These are phyloP conservation scores for Orientallactaga bullata DNA, from an alignment of 2,113 vertebrate species.

Conservation along the genomic window DNA sequence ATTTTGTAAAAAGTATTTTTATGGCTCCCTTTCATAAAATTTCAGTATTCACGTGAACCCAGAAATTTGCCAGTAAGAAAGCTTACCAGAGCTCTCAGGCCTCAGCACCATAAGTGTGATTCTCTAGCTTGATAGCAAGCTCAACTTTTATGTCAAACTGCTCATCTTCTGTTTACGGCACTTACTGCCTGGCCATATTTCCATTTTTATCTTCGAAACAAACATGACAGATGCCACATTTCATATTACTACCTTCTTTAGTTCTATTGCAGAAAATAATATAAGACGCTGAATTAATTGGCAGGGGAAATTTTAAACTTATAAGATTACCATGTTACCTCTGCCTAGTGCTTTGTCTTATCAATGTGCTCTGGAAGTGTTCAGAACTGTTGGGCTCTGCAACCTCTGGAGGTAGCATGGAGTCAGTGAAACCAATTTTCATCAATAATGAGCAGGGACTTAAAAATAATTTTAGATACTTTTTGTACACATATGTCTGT, in stretches of 20 bases:
- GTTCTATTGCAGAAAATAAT: constrained; percentile 43
- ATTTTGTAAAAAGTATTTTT: background rate
- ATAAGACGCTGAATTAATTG: constrained; percentile 32
- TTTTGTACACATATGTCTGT: background rate
- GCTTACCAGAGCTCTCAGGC: background rate
- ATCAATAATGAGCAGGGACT: constrained; percentile 32
- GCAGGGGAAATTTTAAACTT: constrained; percentile 46
- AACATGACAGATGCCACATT: constrained; percentile 46
- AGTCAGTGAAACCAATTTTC: background rate
- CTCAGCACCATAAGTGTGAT: background rate
- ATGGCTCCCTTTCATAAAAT: background rate
- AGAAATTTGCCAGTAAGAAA: constrained; percentile 34
- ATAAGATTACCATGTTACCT: constrained; percentile 26
- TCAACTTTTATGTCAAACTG: constrained; percentile 32
- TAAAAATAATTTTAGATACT: constrained; percentile 24
- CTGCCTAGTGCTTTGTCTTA: background rate
- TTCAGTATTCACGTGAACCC: background rate
- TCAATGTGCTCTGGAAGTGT: background rate
- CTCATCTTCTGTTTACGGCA: constrained; percentile 10
- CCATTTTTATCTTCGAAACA: constrained; percentile 66
- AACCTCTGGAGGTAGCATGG: background rate
- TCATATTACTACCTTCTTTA: constrained; percentile 61
- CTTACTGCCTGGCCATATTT: constrained; percentile 46
- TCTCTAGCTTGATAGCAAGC: constrained; percentile 43
- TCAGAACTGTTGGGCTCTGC: background rate